phyloP scores from a whole-genome alignment of 2,113 vertebrate species.

The Prionailurus viverrinus region DNA sequence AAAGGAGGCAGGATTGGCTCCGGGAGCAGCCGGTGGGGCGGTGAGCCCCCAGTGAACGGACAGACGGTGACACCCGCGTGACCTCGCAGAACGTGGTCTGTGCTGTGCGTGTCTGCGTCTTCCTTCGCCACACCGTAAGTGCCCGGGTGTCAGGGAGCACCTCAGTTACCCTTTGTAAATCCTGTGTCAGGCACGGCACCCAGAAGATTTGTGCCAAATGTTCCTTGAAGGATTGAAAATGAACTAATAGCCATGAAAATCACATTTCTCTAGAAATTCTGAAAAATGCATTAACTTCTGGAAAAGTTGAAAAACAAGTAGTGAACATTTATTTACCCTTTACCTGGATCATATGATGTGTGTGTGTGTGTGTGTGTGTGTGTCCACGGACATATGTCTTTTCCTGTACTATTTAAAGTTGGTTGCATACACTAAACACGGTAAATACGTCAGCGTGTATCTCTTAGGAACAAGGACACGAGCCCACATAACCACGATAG shows the following conservation, averaged over 20 bases:
- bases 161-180: neutral
- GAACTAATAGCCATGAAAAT: neutral
- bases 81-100: rapidly evolving
- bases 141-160: neutral
- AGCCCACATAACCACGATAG: no score
- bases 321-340: neutral
- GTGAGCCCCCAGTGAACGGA: neutral
- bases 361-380: rapidly evolving
- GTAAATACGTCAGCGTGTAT: neutral
- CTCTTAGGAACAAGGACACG: neutral
- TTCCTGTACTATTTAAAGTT: neutral
- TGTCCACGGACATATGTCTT: neutral
- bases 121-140: rapidly evolving
- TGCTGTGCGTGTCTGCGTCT: neutral
- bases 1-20: neutral
- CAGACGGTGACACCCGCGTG: rapidly evolving
- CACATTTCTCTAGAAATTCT: neutral
- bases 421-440: neutral
- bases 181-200: neutral
- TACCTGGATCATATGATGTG: no score
- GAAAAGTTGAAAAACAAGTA: neutral
- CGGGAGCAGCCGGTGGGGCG: neutral
- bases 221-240: neutral
- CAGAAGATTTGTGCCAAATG: no score
- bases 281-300: neutral